Evolutionary conservation across 2,113 vertebrate species (phyloP), one percentile per base, ranked within the genome.

Genomic region (Coturnix japonica): DNA sequence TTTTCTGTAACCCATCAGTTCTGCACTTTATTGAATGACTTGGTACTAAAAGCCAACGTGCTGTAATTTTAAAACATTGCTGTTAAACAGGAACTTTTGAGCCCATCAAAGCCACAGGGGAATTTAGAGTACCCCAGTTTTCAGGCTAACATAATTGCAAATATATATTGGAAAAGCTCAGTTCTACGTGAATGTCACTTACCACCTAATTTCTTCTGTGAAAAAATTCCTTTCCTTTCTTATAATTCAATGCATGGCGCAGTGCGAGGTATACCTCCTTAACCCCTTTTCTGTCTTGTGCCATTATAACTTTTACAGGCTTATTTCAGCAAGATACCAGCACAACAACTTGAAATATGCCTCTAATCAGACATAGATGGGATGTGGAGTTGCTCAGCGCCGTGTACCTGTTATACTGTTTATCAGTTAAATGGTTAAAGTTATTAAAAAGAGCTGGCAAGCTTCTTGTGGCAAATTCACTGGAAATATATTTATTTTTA

Each of bases 401-500:
- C 11, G 3, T 51, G 15, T 73, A 71, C 31, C 31, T 8, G 39
- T 54, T 83, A 46, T 3, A 4, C 17, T 8, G 6, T 67, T 91
- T 71, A 81, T 63, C 67, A 90, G 18, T 66, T 31, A 85, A 86
- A 85, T 28, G 9, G 76, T 89, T 92, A 93, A 96, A 70, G 9
- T 33, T n/a, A 16, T 43, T 93, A n/a, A 61, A 79, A 72, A 76
- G 31, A 56, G 3, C 37, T 83, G 83, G 87, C 60, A 86, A 51
- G 57, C 20, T 87, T 95, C 47, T 66, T 76, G 46, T 85, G 77
- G 39, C 56, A 92, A 91, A 81, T 66, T 88, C 59, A 54, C 41
- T 97, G 85, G 81, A 94, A 95, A 94, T 80, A 20, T 33, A 75
- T 94, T 87, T 93, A 81, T 63, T 92, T 96, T 96, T 74, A 71